Evolutionary conservation across 2,797 vertebrate genomes (phyloP), one percentile per base, ranked within the genome.

Genomic region (Denticeps clupeoides): DNA sequence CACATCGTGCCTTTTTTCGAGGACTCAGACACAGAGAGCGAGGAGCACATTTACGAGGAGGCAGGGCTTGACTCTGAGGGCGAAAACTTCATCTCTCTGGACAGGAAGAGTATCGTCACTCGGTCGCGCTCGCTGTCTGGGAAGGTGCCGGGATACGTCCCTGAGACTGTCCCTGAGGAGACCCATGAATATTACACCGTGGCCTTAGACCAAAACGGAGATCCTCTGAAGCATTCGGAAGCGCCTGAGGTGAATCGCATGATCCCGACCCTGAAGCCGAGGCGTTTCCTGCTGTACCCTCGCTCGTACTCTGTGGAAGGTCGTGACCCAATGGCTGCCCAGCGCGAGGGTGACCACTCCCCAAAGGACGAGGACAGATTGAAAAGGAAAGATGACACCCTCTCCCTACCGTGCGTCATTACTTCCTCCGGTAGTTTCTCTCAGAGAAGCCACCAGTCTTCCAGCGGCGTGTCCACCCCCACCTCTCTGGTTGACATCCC

Each of bases 101-200:
- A 97, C 68, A 74, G 72, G 49, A 97, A 90, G 71, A 84, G 68
- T 16, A 72, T 84, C 40, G 83, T 89, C 57, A 82, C 84, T 1
- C 82, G 93, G 68, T 87, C 90, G 45, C 83, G 91, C 47, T 92
- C 95, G 0, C 93, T 92, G 41, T 94, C 92, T n/a, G 90, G 89
- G 2, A 97, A 91, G 74, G 67, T 91, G 63, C 78, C 88, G 1
- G 89, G 90, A 51, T 89, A 77, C 18, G 92, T 99, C 27, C 93
- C 95, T 22, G 95, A 97, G 75, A 97, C 95, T 1, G 93, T 97
- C 47, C 93, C 89, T 4, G 95, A 99, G 71, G 95, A 99, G 57
- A 69, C 8, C 45, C 71, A 78, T 10, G 74, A 79, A 52, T 81
- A 83, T 45, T 84, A 73, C 56, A 75, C 80, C 1, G 79, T 83